Evolutionary conservation across 53 echinoderm and acorn worm species (phyloP).

Genomic region (Temnopleurus reevesii): DNA sequence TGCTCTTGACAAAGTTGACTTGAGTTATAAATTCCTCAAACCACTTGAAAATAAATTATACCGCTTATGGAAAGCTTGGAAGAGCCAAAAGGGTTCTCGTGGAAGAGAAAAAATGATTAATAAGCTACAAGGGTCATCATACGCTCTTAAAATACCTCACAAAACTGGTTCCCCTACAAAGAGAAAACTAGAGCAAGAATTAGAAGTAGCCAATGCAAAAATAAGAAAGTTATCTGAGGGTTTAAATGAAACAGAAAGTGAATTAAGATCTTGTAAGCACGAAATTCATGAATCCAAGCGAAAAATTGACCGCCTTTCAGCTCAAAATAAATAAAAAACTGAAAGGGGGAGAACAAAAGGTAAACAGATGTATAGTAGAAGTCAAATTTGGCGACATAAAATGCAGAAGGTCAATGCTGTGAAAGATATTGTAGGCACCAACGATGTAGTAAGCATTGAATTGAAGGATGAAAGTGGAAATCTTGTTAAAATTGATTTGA

Average conservation of each 20-base stretch:
- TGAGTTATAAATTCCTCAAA: neutral
- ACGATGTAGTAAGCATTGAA: constrained; percentile 15
- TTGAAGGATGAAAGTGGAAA: constrained; percentile 42
- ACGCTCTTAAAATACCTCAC: constrained; percentile 1
- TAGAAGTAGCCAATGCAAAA: constrained; percentile 32
- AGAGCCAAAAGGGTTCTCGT: neutral
- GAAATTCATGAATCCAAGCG: neutral
- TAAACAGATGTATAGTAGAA: too few species aligned
- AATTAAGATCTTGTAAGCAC: neutral
- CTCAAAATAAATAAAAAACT: neutral
- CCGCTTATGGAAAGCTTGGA: constrained; percentile 20
- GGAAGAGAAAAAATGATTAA: constrained; percentile 12
- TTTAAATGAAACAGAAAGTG: neutral
- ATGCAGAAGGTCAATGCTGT: neutral
- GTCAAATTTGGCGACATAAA: too few species aligned
- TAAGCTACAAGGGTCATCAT: neutral
- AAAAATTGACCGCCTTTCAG: neutral
- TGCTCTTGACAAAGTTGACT: neutral
- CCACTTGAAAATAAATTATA: neutral
- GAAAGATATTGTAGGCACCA: neutral
- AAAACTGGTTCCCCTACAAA: constrained; percentile 47
- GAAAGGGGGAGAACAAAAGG: constrained; percentile 46
- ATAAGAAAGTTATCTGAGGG: constrained; percentile 7
- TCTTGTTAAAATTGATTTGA: neutral
- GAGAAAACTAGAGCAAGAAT: neutral